Evolutionary conservation across 1,140 invertebrate genomes (phyloP).

Genomic region (Bicyclus anynana): DNA sequence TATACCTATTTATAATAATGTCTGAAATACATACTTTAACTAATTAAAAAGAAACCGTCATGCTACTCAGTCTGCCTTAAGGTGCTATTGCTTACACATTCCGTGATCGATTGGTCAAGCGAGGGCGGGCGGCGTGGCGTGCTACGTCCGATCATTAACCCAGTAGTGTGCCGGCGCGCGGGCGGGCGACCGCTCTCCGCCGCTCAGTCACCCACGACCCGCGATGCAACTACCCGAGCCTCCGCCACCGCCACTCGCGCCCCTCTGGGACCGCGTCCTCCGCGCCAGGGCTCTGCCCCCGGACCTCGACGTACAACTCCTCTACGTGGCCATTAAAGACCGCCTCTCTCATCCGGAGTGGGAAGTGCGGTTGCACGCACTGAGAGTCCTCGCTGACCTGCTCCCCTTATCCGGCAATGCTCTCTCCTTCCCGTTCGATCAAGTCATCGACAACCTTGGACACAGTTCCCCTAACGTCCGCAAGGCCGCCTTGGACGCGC

Average conservation of each 20-base stretch:
- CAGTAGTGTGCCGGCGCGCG: conserved; percentile 68
- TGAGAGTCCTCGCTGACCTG: conserved; percentile 85
- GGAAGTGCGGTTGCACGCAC: conserved; percentile 87
- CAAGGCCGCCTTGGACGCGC: conserved; percentile 84
- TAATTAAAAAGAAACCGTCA: no score
- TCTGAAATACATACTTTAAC: no score
- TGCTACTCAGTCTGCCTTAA: background rate
- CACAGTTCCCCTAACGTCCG: conserved; percentile 86
- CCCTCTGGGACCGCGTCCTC: conserved; percentile 87
- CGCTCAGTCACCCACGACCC: conserved; percentile 37
- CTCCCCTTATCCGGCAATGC: conserved; percentile 82
- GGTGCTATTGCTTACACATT: background rate
- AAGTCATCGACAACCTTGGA: conserved; percentile 85
- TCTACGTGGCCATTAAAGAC: conserved; percentile 83
- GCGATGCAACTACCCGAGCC: conserved; percentile 69
- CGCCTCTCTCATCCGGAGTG: conserved; percentile 87
- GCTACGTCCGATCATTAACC: conserved; percentile 73
- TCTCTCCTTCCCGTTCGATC: conserved; percentile 81
- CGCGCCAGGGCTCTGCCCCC: conserved; percentile 79
- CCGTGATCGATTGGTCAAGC: conserved; percentile 64
- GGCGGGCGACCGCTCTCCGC: conserved; percentile 50
- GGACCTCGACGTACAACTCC: conserved; percentile 79
- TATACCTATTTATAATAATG: no score
- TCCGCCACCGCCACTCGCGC: conserved; percentile 78
- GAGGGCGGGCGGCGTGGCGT: conserved; percentile 47